Conservation (phyloP, 2,888 invertebrate species). For the Liodrosophila aerea region DNA sequence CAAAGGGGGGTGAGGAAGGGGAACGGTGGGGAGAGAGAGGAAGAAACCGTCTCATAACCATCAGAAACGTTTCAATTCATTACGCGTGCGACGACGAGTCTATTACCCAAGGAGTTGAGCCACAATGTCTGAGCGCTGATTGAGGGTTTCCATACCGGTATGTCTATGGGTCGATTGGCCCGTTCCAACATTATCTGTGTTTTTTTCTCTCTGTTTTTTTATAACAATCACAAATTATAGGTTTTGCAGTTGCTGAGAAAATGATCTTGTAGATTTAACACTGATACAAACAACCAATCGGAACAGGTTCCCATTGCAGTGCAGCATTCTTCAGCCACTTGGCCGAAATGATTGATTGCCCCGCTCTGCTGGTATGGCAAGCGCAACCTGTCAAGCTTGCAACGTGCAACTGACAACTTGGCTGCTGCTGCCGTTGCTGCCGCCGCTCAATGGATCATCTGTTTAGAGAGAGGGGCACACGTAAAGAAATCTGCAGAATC, state of each 20-base stretch:
- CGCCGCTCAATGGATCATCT: slow-evolving; percentile 44
- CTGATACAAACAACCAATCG: slow-evolving; percentile 57
- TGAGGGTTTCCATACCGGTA: slow-evolving; percentile 34
- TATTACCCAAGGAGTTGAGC: slow-evolving; percentile 49
- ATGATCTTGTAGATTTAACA: slow-evolving; percentile 79
- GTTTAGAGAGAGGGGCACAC: slow-evolving; percentile 5
- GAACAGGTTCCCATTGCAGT: slow-evolving; percentile 70
- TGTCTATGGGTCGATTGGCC: neutral
- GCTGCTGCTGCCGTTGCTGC: slow-evolving; percentile 7
- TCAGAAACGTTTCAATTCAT: slow-evolving; percentile 75
- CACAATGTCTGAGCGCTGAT: slow-evolving; percentile 33
- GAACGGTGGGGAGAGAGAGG: neutral
- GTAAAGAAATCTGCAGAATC: too few species aligned
- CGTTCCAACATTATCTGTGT: neutral
- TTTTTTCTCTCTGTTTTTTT: slow-evolving; percentile 32
- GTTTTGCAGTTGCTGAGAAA: slow-evolving; percentile 60
- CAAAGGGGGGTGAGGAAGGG: neutral
- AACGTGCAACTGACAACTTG: slow-evolving; percentile 41
- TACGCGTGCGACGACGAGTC: slow-evolving; percentile 77
- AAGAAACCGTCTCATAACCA: neutral
- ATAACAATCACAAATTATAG: slow-evolving; percentile 77
- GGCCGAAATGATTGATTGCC: slow-evolving; percentile 77
- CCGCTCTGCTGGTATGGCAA: slow-evolving; percentile 49
- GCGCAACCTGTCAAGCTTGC: slow-evolving; percentile 34
- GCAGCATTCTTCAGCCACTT: slow-evolving; percentile 48